These are phyloP conservation scores for Drosophila equinoxialis DNA, from an alignment of 1,140 invertebrate genomes.

Conservation along the genomic window DNA sequence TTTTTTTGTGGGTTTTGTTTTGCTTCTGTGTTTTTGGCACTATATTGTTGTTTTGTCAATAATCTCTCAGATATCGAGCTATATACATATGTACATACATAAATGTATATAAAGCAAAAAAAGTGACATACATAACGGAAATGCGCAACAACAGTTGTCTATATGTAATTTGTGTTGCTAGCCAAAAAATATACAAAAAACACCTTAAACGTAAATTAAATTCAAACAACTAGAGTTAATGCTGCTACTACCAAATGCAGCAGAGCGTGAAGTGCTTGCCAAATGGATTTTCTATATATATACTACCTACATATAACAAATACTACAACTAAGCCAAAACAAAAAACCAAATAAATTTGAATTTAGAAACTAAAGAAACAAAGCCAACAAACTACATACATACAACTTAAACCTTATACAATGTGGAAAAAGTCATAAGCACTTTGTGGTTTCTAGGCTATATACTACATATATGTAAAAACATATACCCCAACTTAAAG, in stretches of 20 bases:
- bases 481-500: neutral
- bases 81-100: neutral
- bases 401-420: no score
- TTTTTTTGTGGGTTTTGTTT: constrained; percentile 35
- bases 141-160: constrained; percentile 53
- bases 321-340: constrained; percentile 20
- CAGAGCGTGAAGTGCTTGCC: constrained; percentile 77
- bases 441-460: constrained; percentile 31
- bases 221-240: constrained; percentile 52
- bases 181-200: constrained; percentile 43
- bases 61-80: constrained; percentile 41
- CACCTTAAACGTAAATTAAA: constrained; percentile 54
- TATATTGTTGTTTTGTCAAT: constrained; percentile 74
- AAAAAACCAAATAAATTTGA: constrained; percentile 13
- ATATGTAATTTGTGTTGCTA: constrained; percentile 52
- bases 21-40: constrained; percentile 10
- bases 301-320: constrained; percentile 49
- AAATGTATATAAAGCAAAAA: neutral
- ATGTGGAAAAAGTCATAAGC: neutral
- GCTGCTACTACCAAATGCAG: constrained; percentile 65
- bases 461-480: neutral
- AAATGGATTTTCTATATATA: constrained; percentile 68
- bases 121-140: constrained; percentile 60
- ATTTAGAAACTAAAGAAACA: constrained; percentile 50
- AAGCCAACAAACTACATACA: constrained; percentile 21